Evolutionary conservation across 2,797 vertebrate genomes (phyloP).

Genomic region (Delichon dasypus): DNA sequence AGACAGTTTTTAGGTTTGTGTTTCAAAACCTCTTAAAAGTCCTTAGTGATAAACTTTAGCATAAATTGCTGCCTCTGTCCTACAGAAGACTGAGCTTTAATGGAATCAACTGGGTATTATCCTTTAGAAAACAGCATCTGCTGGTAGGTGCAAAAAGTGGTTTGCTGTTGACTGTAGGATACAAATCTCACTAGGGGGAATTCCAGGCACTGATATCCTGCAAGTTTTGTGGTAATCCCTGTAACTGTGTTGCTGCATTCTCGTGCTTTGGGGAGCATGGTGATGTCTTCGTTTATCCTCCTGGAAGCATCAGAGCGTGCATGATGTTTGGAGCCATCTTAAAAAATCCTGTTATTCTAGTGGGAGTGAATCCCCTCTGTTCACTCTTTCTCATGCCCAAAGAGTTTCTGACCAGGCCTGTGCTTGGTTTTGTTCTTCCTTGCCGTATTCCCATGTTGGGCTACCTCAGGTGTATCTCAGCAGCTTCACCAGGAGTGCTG

Average conservation of each 20-base stretch:
- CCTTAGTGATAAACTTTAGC: neutral
- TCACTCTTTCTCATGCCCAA: fast-evolving
- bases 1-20: neutral
- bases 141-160: neutral
- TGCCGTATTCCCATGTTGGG: neutral
- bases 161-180: neutral
- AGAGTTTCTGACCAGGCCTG: neutral
- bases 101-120: neutral
- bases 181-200: neutral
- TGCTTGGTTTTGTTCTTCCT: neutral
- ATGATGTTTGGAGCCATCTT: fast-evolving
- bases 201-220: neutral
- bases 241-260: neutral
- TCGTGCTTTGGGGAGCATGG: fast-evolving
- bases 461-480: neutral
- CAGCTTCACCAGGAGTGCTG: neutral
- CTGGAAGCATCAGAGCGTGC: fast-evolving
- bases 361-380: neutral
- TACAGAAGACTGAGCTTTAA: neutral
- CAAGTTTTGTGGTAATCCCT: neutral
- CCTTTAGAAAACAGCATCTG: neutral
- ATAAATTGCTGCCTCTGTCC: neutral
- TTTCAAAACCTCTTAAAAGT: neutral
- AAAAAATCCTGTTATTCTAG: neutral
- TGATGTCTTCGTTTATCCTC: fast-evolving